phyloP scores from a whole-genome alignment of 2,888 invertebrate species.

The Rhamphomyia laevipes region DNA sequence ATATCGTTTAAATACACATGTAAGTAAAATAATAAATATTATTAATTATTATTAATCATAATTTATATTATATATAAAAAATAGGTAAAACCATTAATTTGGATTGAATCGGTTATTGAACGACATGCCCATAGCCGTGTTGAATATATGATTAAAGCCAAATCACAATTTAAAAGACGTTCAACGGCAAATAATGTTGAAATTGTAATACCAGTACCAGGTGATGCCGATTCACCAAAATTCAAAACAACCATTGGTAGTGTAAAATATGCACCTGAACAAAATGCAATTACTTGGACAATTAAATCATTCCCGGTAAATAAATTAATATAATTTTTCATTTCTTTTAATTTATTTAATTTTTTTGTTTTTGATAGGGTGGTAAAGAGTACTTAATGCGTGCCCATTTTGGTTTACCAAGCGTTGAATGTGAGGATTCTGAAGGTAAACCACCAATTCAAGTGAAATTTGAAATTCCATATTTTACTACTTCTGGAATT shows the following conservation, averaged over 20 bases:
- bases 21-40: conserved; percentile 31
- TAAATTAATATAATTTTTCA: conserved; percentile 11
- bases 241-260: conserved; percentile 96
- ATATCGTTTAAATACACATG: conserved; percentile 91
- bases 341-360: neutral
- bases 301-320: conserved; percentile 83
- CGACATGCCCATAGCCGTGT: conserved; percentile 94
- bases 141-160: conserved; percentile 98
- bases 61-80: neutral
- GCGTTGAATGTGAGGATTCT: conserved; percentile 84
- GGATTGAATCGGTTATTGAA: conserved; percentile 98
- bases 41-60: neutral
- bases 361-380: conserved; percentile 43
- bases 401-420: conserved; percentile 94
- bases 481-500: conserved; percentile 97
- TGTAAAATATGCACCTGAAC: conserved; percentile 95
- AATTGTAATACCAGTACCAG: conserved; percentile 90
- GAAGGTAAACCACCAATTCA: conserved; percentile 97
- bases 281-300: conserved; percentile 94
- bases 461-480: conserved; percentile 98
- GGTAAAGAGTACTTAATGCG: conserved; percentile 98
- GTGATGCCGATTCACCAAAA: conserved; percentile 96
- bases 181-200: conserved; percentile 99
- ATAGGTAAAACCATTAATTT: conserved; percentile 80
- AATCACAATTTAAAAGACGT: conserved; percentile 93